Base-by-base conservation (phyloP, 1,140 invertebrate genomes). In the Periplaneta americana region DNA sequence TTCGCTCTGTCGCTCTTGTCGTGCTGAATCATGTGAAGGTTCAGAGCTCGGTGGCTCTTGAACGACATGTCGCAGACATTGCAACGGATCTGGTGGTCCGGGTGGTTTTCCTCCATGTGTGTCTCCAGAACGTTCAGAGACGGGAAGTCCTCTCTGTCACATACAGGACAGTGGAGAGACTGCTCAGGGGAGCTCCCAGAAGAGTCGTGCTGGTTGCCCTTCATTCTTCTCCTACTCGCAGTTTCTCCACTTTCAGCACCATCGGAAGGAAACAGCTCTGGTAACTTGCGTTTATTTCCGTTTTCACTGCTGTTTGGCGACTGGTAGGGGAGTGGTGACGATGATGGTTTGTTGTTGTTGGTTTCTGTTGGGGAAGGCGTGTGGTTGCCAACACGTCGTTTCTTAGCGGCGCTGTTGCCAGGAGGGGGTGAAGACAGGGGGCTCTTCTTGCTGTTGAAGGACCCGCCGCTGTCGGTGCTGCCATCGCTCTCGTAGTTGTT, bases 71-170 rank as follows among this genome's bases (percentile, higher is more conserved):
- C 91, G 86, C 96, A 96, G 5, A 90, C 88, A 0, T 91, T 90
- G 85, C 95, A 96, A 83, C 93, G 92, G n/a, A 92, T 89, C 10
- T 90, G 91, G 81, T 92, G 92, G 11, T 93, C 91, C 3, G 91
- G 92, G 88, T 96, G 95, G 79, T 91, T 91, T n/a, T 90, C 89
- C 84, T 95, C 93, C 82, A 96, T 85, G 82, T 96, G 95, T 2
- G 90, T 90, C 66, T 94, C 91, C 17, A 95, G 84, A 0, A 90
- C 88, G 3, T 89, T 88, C 79, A 90, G 87, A 5, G 90, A 91
- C 1, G 89, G 86, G 81, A 94, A 95, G 37, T 93, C 91, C n/a
- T 88, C 86, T 32, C 90, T 88, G 8, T 90, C 89, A 84, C 94
- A 95, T 0, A 92, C 88, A 0, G 90, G 90, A 83, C 93, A 94